Percentiles rank a stretch among this genome's conserved stretches.
phyloP scores from a whole-genome alignment of 2,888 invertebrate genomes.

The Shargacucullia verbasci region DNA sequence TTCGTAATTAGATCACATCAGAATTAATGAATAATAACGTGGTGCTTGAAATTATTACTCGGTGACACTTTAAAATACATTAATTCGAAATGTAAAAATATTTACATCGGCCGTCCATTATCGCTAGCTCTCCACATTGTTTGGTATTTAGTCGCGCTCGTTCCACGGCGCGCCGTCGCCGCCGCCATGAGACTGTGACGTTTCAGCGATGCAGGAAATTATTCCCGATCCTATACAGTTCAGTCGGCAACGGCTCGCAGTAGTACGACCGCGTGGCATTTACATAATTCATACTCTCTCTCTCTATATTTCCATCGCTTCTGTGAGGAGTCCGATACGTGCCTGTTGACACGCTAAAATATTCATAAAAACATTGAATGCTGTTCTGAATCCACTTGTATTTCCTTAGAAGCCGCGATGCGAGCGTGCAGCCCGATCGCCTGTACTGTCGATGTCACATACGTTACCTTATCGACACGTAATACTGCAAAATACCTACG shows the following conservation, averaged over 20 bases:
- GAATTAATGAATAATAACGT: slow-evolving; percentile 76
- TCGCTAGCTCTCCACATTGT: slow-evolving; percentile 39
- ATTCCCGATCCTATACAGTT: slow-evolving; percentile 16
- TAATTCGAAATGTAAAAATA: slow-evolving; percentile 83
- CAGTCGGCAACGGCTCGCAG: slow-evolving; percentile 11
- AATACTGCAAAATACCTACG: slow-evolving; percentile 77
- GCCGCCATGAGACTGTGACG: background rate
- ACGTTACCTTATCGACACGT: slow-evolving; percentile 53
- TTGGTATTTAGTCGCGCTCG: slow-evolving; percentile 24
- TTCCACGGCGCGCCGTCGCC: slow-evolving; percentile 4
- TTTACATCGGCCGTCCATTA: slow-evolving; percentile 71
- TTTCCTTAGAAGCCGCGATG: slow-evolving; percentile 31
- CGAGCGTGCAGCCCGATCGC: slow-evolving; percentile 30
- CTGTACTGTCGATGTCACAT: slow-evolving; percentile 21
- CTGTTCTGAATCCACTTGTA: slow-evolving; percentile 30
- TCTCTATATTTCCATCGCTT: slow-evolving; percentile 32
- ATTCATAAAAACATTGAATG: slow-evolving; percentile 57
- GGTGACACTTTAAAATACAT: slow-evolving; percentile 82
- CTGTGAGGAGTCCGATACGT: slow-evolving; percentile 32
- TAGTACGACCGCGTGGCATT: slow-evolving; percentile 33
- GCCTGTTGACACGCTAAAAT: slow-evolving; percentile 47
- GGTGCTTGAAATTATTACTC: slow-evolving; percentile 79
- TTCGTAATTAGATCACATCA: slow-evolving; percentile 76
- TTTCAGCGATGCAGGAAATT: slow-evolving; percentile 10
- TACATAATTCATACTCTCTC: slow-evolving; percentile 39